Evolutionary conservation across 1,140 invertebrate species (phyloP).

Genomic region (Dendrolimus kikuchii): DNA sequence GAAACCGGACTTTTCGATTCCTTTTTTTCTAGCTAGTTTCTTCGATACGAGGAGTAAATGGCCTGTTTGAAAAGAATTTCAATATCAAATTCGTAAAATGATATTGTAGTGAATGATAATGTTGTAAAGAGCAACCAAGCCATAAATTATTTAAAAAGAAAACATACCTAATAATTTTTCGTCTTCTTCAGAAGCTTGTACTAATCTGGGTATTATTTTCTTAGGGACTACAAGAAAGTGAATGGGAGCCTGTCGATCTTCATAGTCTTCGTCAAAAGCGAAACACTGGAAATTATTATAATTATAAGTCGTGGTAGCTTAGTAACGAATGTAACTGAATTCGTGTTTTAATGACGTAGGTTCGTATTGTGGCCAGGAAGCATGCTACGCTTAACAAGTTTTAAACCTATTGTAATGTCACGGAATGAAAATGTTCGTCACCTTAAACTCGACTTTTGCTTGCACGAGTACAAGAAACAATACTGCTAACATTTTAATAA

Average conservation of each 20-base stretch:
- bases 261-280: slow-evolving; percentile 74
- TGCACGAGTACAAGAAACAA: no score
- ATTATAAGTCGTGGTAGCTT: no score
- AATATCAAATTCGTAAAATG: no score
- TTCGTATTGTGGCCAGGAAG: no score
- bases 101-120: neutral
- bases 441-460: no score
- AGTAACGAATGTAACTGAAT: no score
- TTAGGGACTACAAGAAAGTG: slow-evolving; percentile 97
- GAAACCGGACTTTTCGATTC: slow-evolving; percentile 77
- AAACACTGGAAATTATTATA: slow-evolving; percentile 55
- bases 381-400: no score
- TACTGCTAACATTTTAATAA: no score
- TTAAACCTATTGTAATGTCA: no score
- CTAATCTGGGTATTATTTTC: slow-evolving; percentile 86
- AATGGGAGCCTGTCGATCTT: slow-evolving; percentile 89
- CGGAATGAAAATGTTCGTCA: no score
- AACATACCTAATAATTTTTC: slow-evolving; percentile 73
- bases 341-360: no score
- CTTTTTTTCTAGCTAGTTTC: slow-evolving; percentile 64
- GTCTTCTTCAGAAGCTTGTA: slow-evolving; percentile 80
- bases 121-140: neutral
- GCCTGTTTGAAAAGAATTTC: slow-evolving; percentile 50
- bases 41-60: slow-evolving; percentile 83
- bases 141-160: neutral